Evolutionary conservation across 2,797 vertebrate species (phyloP), one percentile per base, ranked within the genome.

Genomic region (Enteromius viviparus): DNA sequence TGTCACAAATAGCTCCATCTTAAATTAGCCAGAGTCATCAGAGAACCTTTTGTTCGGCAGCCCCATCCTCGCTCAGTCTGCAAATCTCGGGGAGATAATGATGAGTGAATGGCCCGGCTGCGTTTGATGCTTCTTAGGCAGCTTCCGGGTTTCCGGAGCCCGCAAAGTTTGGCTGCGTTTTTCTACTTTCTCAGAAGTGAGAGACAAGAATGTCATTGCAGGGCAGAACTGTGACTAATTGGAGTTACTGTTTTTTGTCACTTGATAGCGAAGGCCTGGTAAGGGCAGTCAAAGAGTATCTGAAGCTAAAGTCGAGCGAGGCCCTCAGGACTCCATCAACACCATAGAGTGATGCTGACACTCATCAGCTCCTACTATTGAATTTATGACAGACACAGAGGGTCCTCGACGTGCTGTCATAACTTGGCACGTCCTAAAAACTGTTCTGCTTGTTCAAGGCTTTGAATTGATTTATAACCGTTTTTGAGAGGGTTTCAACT

Each of bases 341-440:
- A 81, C 89, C 91, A 90, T 84, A 75, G 92, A 90, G 89, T 79
- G 90, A 88, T 90, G 88, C 87, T 93, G 92, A 94, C 92, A 94
- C 89, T 90, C 92, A 89, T 92, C 91, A 91, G 89, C 91, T 93
- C 90, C 88, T 94, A 92, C 92, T 93, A 92, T 94, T 93, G 89
- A 94, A 82, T 91, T 89, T 89, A 88, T 92, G 93, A 94, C 93
- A 94, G 88, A 85, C 88, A 89, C 89, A 92, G 91, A 91, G 86
- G 90, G 88, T 89, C 88, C 87, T 90, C 87, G 86, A 90, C 83
- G 69, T 79, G 89, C 89, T 89, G 90, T 91, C 92, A 91, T 83
- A 90, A 89, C 88, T 90, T 91, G 91, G 89, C 89, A 85, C 83
- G 81, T 88, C 70, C 83, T 80, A 89, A 85, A 93, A 90, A 92